Evolutionary conservation across 2,797 vertebrate species (phyloP).

Genomic region (Gymnocypris eckloni): DNA sequence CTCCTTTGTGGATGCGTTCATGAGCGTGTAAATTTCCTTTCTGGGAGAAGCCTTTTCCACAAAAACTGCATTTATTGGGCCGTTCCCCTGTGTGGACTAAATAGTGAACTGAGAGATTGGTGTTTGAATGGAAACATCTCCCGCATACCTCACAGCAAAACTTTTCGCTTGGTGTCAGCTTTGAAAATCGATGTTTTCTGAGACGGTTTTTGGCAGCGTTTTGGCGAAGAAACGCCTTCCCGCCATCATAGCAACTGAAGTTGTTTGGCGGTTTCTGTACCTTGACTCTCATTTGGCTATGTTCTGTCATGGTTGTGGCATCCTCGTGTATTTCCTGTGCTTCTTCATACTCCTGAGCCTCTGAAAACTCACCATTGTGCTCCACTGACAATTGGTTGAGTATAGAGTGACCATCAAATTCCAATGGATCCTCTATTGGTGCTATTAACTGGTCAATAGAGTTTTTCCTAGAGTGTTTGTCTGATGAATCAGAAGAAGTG

Average conservation of each 20-base stretch:
- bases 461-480: not conserved
- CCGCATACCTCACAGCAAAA: slow-evolving; percentile 71
- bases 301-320: slow-evolving; percentile 38
- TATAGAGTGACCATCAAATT: slow-evolving; percentile 45
- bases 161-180: slow-evolving; percentile 11
- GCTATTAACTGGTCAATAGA: slow-evolving; percentile 14
- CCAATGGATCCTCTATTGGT: slow-evolving; percentile 18
- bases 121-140: slow-evolving; percentile 70
- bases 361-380: not conserved
- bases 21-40: slow-evolving; percentile 79
- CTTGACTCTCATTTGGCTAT: slow-evolving; percentile 18
- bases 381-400: slow-evolving; percentile 41
- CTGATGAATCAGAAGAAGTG: not conserved
- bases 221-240: slow-evolving; percentile 67
- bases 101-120: slow-evolving; percentile 72
- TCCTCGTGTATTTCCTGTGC: slow-evolving; percentile 7
- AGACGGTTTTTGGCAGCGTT: slow-evolving; percentile 53
- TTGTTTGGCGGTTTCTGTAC: slow-evolving; percentile 32
- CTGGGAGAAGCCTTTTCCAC: slow-evolving; percentile 76
- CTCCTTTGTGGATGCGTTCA: slow-evolving; percentile 74
- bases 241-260: slow-evolving; percentile 68
- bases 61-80: slow-evolving; percentile 73
- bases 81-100: slow-evolving; percentile 79
- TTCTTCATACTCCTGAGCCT: not conserved
- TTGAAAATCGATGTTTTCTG: slow-evolving; percentile 58